Evolutionary conservation across 2,113 vertebrate genomes (phyloP).

Genomic region (Prionailurus bengalensis): DNA sequence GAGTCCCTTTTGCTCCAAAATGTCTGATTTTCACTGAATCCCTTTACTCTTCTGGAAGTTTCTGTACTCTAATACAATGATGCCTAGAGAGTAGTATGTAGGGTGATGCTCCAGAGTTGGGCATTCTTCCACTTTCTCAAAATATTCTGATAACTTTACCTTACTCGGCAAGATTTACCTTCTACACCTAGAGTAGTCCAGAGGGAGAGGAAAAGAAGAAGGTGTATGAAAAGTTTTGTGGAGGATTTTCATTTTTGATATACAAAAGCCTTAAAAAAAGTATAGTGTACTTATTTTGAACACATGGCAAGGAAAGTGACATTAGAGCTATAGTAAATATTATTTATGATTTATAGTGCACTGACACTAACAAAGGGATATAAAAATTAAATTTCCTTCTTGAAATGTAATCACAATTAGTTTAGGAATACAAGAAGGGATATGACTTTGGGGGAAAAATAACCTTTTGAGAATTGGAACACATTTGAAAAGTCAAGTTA

Average conservation of each 20-base stretch:
- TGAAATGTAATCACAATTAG: neutral
- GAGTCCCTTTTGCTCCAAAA: neutral
- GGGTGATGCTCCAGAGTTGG: neutral
- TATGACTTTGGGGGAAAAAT: neutral
- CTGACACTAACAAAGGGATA: slow-evolving; percentile 4
- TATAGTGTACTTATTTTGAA: neutral
- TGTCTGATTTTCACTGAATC: neutral
- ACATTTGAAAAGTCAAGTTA: slow-evolving; percentile 8
- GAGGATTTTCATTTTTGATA: neutral
- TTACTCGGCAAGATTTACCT: neutral
- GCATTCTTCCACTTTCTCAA: neutral
- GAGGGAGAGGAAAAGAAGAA: neutral
- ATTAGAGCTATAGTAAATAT: neutral
- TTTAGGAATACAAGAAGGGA: slow-evolving; percentile 8
- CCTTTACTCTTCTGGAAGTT: neutral
- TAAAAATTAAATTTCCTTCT: slow-evolving; percentile 35
- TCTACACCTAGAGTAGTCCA: neutral
- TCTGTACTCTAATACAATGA: neutral
- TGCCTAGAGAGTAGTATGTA: neutral
- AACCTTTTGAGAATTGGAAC: slow-evolving; percentile 46
- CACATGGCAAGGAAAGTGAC: neutral
- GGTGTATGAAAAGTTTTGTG: neutral
- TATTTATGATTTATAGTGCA: neutral
- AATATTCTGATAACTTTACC: neutral
- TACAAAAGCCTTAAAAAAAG: neutral